phyloP scores from a whole-genome alignment of 1,140 invertebrate genomes.

The Diuraphis noxia region DNA sequence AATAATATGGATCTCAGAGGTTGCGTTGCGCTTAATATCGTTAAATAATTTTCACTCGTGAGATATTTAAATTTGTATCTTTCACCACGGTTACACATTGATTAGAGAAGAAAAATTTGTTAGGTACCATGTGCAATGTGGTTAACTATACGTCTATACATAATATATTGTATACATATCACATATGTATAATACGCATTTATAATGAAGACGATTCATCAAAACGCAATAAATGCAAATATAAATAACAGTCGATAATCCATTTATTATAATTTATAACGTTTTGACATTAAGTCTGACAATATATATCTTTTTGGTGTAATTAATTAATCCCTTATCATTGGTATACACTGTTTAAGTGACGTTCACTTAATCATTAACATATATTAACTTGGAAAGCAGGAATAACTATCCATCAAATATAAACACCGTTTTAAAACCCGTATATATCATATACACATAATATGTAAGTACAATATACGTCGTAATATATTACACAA shows the following conservation, averaged over 20 bases:
- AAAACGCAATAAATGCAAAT: not conserved
- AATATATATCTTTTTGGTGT: not conserved
- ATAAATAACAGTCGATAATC: not conserved
- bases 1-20: not conserved
- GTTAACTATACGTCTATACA: too few species aligned
- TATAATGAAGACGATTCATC: not conserved
- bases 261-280: not conserved
- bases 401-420: not conserved
- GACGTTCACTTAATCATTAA: conserved; percentile 5
- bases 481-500: not conserved
- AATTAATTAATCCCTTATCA: conserved; percentile 17
- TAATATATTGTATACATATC: too few species aligned
- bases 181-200: not conserved
- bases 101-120: not conserved
- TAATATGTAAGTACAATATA: not conserved
- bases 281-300: not conserved
- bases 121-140: not conserved
- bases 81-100: not conserved
- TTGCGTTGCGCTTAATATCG: not conserved
- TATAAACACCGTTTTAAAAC: not conserved
- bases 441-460: not conserved
- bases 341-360: not conserved
- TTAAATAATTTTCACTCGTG: not conserved
- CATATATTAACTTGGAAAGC: not conserved
- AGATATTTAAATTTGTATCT: not conserved